These are phyloP conservation scores for Tympanuchus pallidicinctus DNA, from an alignment of 2,113 vertebrate species.

Conservation along the genomic window DNA sequence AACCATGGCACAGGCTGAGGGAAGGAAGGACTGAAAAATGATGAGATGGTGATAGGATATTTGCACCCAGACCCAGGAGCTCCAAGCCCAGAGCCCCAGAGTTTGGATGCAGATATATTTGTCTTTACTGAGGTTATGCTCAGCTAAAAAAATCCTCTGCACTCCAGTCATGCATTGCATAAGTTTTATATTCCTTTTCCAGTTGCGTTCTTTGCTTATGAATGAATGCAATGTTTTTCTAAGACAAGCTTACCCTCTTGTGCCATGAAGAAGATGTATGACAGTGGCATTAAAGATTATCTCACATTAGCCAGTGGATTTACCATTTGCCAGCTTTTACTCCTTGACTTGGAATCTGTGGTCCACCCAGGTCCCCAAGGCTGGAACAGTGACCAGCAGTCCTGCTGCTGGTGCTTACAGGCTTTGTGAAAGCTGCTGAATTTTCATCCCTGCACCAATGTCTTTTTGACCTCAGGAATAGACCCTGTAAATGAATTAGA, in stretches of 20 bases:
- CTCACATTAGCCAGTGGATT: not conserved
- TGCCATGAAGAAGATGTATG: not conserved
- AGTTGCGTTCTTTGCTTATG: not conserved
- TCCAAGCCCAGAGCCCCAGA: not conserved
- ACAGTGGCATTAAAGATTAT: not conserved
- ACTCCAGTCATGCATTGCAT: not conserved
- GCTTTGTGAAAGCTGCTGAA: not conserved
- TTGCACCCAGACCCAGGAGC: not conserved
- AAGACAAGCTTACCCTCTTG: not conserved
- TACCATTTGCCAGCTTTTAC: not conserved
- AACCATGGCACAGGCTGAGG: not conserved
- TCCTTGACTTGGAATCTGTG: not conserved
- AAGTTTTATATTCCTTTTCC: not conserved
- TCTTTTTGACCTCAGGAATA: not conserved
- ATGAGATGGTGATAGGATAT: not conserved
- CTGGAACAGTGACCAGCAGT: not conserved
- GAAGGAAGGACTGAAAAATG: not conserved
- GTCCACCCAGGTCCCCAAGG: not conserved
- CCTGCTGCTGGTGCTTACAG: not conserved
- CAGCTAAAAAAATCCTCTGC: not conserved
- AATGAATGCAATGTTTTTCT: not conserved
- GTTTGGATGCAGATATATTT: not conserved
- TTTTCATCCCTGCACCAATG: not conserved
- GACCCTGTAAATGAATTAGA: not conserved
- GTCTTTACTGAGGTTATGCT: not conserved